Conservation (phyloP, 2,888 invertebrate genomes). For the Synanthedon andrenaeformis region DNA sequence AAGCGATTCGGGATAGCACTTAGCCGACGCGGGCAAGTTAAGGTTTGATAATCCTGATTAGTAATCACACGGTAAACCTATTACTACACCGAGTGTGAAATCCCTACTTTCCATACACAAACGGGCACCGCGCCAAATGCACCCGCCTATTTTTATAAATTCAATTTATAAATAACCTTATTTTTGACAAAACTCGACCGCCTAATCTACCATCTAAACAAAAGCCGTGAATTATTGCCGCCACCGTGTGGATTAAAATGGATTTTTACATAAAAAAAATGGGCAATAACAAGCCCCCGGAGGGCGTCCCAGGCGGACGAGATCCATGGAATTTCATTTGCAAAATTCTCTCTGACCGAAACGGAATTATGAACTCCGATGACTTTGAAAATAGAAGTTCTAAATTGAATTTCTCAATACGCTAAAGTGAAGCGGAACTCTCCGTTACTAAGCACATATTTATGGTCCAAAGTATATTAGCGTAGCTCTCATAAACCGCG, state of each 20-base stretch:
- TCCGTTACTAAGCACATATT: conserved; percentile 2
- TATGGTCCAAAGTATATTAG: neutral
- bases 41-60: conserved; percentile 32
- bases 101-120: conserved; percentile 23
- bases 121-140: conserved; percentile 14
- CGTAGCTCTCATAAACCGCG: conserved; percentile 1
- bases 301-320: conserved; percentile 26
- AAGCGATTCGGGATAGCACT: conserved; percentile 8
- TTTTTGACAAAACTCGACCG: conserved; percentile 21
- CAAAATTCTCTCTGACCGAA: conserved; percentile 39
- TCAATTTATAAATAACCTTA: conserved; percentile 10
- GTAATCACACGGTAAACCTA: conserved; percentile 42
- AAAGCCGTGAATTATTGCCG: conserved; percentile 40
- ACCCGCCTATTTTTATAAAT: conserved; percentile 6
- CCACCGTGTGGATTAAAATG: conserved; percentile 42
- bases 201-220: conserved; percentile 37
- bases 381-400: conserved; percentile 23
- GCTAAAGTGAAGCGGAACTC: conserved; percentile 1
- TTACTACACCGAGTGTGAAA: conserved; percentile 38
- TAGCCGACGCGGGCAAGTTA: conserved; percentile 15
- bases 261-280: conserved; percentile 44
- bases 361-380: conserved; percentile 28
- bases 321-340: conserved; percentile 48
- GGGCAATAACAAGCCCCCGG: conserved; percentile 40
- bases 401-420: conserved; percentile 13